A percentile compares a stretch with the other conserved stretches of the same genome.
These are phyloP conservation scores for Shinisaurus crocodilurus DNA, from an alignment of 2,113 vertebrate genomes.

Conservation along the genomic window DNA sequence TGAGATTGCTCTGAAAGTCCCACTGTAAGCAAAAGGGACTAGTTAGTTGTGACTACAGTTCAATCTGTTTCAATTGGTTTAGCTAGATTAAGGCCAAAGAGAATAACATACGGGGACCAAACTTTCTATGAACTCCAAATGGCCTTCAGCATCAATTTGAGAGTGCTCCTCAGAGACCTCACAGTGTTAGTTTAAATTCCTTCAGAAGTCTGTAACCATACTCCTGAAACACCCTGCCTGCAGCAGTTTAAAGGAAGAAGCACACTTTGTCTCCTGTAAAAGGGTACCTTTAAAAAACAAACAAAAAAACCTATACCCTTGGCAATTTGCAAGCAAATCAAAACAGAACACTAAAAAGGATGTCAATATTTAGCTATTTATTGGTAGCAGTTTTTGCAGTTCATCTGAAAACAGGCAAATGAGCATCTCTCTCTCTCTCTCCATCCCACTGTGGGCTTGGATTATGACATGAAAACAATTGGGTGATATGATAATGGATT, in stretches of 20 bases:
- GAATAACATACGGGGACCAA: constrained; percentile 33
- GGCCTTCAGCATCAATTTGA: not conserved
- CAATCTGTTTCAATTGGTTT: not conserved
- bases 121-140: constrained; percentile 31
- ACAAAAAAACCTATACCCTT: constrained; percentile 1
- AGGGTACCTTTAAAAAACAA: not conserved
- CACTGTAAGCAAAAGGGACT: not conserved
- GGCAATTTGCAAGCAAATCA: constrained; percentile 30
- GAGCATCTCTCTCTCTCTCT: not conserved
- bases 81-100: too few relatives aligned
- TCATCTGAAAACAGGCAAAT: not conserved
- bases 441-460: not conserved
- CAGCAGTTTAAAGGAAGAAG: constrained; percentile 23
- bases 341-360: constrained; percentile 32
- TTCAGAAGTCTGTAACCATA: constrained; percentile 37
- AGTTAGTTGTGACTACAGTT: not conserved
- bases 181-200: constrained; percentile 58
- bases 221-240: constrained; percentile 29
- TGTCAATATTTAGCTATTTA: constrained; percentile 23
- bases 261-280: not conserved
- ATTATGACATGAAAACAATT: not conserved
- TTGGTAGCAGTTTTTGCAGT: constrained; percentile 14
- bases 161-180: constrained; percentile 56
- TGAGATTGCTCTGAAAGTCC: not conserved
- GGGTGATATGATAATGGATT: not conserved